Conservation (phyloP, 2,888 invertebrate genomes). For the Dione juno region DNA sequence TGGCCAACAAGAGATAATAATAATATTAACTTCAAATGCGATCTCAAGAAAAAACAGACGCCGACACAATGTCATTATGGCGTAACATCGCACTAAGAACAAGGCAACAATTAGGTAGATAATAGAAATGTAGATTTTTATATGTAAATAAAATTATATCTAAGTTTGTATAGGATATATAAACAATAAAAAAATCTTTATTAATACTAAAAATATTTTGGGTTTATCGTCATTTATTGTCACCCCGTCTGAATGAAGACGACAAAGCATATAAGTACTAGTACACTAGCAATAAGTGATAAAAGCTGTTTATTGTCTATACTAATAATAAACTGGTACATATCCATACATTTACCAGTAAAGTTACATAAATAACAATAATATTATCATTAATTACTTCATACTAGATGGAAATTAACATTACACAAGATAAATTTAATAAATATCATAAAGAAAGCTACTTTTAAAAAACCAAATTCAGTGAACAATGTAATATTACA, state of each 20-base stretch:
- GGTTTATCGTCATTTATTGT: too few species aligned
- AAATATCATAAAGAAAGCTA: constrained; percentile 48
- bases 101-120: constrained; percentile 50
- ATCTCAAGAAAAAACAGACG: constrained; percentile 74
- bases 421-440: constrained; percentile 5
- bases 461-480: constrained; percentile 70
- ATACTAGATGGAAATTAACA: not conserved
- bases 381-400: too few species aligned
- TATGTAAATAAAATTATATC: not conserved
- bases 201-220: too few species aligned
- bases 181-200: too few species aligned
- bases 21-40: constrained; percentile 81
- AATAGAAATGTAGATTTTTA: constrained; percentile 38
- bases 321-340: too few species aligned
- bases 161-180: too few species aligned
- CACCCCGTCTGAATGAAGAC: too few species aligned
- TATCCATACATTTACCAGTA: too few species aligned
- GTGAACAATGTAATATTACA: constrained; percentile 68
- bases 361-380: too few species aligned
- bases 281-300: too few species aligned
- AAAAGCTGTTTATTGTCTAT: too few species aligned
- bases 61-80: constrained; percentile 78
- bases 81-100: constrained; percentile 67
- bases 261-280: too few species aligned
- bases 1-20: constrained; percentile 73